phyloP scores from a whole-genome alignment of 2,797 vertebrate genomes.

The Chrysocyon brachyurus region DNA sequence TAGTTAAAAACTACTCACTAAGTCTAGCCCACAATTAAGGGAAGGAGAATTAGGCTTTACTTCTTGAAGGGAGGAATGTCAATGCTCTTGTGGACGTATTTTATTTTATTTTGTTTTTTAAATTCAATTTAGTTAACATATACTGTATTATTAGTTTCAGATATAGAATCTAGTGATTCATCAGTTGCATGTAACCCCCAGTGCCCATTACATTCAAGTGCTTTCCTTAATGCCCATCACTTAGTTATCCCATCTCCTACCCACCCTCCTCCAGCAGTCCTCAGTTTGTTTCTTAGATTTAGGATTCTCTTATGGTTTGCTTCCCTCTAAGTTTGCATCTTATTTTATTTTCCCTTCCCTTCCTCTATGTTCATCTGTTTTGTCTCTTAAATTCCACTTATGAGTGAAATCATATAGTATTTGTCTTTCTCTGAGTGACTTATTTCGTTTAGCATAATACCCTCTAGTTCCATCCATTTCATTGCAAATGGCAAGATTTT shows the following conservation, averaged over 20 bases:
- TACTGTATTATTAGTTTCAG: background rate
- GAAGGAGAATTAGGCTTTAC: background rate
- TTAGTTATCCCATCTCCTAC: background rate
- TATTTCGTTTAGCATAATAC: background rate
- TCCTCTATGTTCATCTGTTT: background rate
- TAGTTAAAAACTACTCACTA: background rate
- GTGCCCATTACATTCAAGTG: background rate
- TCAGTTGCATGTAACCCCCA: background rate
- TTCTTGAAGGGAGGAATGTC: background rate
- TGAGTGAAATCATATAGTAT: background rate
- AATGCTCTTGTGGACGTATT: background rate
- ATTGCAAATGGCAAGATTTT: background rate
- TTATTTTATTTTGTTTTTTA: background rate
- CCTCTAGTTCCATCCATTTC: background rate
- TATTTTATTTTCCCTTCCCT: background rate
- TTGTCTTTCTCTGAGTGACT: background rate
- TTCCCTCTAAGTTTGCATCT: background rate
- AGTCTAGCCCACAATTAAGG: background rate
- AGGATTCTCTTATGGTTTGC: background rate
- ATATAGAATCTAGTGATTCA: background rate
- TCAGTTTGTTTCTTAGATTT: background rate
- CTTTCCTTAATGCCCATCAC: background rate
- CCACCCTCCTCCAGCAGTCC: too few species aligned
- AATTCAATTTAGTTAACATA: background rate
- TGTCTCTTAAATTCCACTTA: background rate